A percentile compares a stretch with the other conserved stretches of the same genome.
Conservation (phyloP, 2,797 vertebrate genomes). For the Limnodromus scolopaceus region DNA sequence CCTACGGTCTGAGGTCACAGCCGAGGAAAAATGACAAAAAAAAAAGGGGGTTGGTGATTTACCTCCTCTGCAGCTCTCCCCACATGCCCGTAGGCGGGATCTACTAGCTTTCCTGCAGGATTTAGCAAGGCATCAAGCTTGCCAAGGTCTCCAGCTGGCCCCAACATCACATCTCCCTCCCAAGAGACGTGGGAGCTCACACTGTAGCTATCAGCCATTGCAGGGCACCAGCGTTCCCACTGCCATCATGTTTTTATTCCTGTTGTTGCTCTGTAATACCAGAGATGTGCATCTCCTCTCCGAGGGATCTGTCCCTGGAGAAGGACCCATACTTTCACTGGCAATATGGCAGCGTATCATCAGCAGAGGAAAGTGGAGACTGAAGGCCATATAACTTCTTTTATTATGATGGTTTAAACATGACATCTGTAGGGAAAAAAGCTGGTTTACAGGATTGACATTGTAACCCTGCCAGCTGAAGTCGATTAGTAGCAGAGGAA, state of each 20-base stretch:
- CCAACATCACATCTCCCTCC: fast-evolving
- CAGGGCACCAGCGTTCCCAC: not conserved
- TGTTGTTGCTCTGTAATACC: not conserved
- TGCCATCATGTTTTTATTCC: not conserved
- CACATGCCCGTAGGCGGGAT: fast-evolving
- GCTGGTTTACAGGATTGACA: not conserved
- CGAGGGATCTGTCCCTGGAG: not conserved
- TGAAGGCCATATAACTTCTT: not conserved
- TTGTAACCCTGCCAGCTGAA: slow-evolving; percentile 5
- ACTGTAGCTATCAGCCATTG: not conserved
- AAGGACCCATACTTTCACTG: not conserved
- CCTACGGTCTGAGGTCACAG: not conserved
- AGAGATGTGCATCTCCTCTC: not conserved
- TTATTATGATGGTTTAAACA: not conserved
- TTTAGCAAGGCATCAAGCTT: not conserved
- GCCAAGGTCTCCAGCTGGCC: not conserved
- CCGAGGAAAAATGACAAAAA: not conserved
- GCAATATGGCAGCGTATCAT: fast-evolving
- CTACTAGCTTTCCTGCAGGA: not conserved
- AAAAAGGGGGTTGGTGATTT: fast-evolving
- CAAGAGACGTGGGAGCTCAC: not conserved
- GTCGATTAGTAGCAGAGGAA: not conserved
- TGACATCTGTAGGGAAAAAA: not conserved
- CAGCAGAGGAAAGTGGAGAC: not conserved
- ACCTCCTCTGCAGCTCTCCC: not conserved